phyloP scores from a whole-genome alignment of 2,113 vertebrate genomes.

The Pseudopodoces humilis region DNA sequence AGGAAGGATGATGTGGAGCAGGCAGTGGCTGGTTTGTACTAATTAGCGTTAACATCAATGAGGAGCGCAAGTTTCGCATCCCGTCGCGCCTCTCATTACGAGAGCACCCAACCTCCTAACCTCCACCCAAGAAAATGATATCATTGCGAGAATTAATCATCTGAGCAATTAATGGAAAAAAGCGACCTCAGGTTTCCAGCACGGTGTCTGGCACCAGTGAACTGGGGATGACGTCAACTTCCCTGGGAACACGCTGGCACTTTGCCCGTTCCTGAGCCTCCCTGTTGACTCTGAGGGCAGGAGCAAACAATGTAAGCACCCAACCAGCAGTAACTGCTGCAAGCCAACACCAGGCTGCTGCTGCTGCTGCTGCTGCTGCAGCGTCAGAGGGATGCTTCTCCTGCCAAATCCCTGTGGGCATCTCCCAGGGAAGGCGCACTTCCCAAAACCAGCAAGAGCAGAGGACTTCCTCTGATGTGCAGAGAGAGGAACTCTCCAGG shows the following conservation, averaged over 20 bases:
- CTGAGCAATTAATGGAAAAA: constrained; percentile 27
- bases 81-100: background rate
- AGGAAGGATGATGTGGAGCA: background rate
- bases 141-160: constrained; percentile 55
- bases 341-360: background rate
- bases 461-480: background rate
- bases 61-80: background rate
- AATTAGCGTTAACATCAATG: background rate
- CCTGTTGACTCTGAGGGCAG: background rate
- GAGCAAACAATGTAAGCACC: constrained; percentile 30
- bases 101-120: background rate
- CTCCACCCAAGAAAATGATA: constrained; percentile 28
- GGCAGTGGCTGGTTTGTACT: background rate
- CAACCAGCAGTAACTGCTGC: background rate
- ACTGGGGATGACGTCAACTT: constrained; percentile 6
- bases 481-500: background rate
- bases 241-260: background rate
- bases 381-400: background rate
- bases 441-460: background rate
- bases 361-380: background rate
- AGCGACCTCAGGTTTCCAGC: constrained; percentile 41
- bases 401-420: background rate
- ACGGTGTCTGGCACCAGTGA: constrained; percentile 2
- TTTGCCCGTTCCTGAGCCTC: background rate
- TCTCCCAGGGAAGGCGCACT: background rate